Percentiles rank a stretch among this genome's conserved stretches.
Evolutionary conservation across 1,140 invertebrate genomes (phyloP).

Genomic region (Ctenoplectra terminalis): DNA sequence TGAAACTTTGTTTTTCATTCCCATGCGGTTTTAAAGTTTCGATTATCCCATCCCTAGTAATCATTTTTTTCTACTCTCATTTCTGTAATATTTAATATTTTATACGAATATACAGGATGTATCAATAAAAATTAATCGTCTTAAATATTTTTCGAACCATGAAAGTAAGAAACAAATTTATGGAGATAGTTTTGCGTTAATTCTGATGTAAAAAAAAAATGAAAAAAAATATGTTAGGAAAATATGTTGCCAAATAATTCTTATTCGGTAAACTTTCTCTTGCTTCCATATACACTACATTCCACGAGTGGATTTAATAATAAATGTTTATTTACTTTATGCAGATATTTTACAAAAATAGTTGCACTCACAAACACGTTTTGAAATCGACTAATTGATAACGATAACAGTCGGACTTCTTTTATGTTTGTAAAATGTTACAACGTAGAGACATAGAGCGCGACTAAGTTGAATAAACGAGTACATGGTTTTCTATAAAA

Average conservation of each 20-base stretch:
- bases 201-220: too few species aligned
- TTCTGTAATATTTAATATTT: neutral
- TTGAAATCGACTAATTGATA: conserved; percentile 10
- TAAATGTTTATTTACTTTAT: conserved; percentile 56
- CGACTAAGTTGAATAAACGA: conserved; percentile 1
- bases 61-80: neutral
- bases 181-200: too few species aligned
- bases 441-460: neutral
- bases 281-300: too few species aligned
- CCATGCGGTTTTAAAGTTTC: too few species aligned
- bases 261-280: too few species aligned
- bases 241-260: too few species aligned
- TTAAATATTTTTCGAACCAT: conserved; percentile 7
- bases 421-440: conserved; percentile 7
- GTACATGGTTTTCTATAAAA: neutral
- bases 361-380: conserved; percentile 38
- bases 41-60: too few species aligned
- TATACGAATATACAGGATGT: too few species aligned
- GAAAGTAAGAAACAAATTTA: too few species aligned
- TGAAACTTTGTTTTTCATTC: too few species aligned
- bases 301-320: conserved; percentile 50
- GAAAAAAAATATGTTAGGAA: too few species aligned
- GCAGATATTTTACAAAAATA: conserved; percentile 64
- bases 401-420: conserved; percentile 52
- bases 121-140: neutral